Percentiles rank a stretch among this genome's conserved stretches.
These are phyloP conservation scores for Phalloptychus januarius DNA, from an alignment of 2,797 vertebrate genomes.

Conservation along the genomic window DNA sequence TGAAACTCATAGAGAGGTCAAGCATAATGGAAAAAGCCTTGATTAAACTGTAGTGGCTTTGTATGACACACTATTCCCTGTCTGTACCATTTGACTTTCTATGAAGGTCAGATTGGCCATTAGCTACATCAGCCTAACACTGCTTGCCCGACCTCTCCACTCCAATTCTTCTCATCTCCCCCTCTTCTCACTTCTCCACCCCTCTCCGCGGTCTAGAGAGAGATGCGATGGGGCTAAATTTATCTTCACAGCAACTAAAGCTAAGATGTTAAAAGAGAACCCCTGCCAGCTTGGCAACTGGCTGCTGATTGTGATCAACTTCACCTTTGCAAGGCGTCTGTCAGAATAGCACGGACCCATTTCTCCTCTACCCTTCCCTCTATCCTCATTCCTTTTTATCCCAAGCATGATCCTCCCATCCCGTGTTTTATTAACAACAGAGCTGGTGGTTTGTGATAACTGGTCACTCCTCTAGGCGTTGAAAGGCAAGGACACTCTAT, in stretches of 20 bases:
- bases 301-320: conserved; percentile 60
- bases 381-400: conserved; percentile 49
- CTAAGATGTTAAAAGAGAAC: conserved; percentile 67
- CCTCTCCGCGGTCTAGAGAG: conserved; percentile 45
- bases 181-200: conserved; percentile 46
- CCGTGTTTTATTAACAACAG: conserved; percentile 79
- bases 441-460: conserved; percentile 84
- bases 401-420: conserved; percentile 57
- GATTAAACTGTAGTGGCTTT: conserved; percentile 64
- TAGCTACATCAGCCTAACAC: conserved; percentile 74
- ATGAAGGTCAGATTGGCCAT: conserved; percentile 79
- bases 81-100: conserved; percentile 71
- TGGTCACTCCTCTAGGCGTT: conserved; percentile 82
- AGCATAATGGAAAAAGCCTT: conserved; percentile 54
- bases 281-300: conserved; percentile 58
- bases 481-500: conserved; percentile 84
- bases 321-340: conserved; percentile 55
- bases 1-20: conserved; percentile 38
- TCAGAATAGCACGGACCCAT: conserved; percentile 55
- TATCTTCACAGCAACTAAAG: conserved; percentile 66
- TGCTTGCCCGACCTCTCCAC: conserved; percentile 71
- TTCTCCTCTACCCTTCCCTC: conserved; percentile 47
- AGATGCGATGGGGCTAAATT: conserved; percentile 64
- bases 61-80: conserved; percentile 70
- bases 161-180: conserved; percentile 71